Evolutionary conservation across 1,140 invertebrate genomes (phyloP).

Genomic region (Mamestra configurata): DNA sequence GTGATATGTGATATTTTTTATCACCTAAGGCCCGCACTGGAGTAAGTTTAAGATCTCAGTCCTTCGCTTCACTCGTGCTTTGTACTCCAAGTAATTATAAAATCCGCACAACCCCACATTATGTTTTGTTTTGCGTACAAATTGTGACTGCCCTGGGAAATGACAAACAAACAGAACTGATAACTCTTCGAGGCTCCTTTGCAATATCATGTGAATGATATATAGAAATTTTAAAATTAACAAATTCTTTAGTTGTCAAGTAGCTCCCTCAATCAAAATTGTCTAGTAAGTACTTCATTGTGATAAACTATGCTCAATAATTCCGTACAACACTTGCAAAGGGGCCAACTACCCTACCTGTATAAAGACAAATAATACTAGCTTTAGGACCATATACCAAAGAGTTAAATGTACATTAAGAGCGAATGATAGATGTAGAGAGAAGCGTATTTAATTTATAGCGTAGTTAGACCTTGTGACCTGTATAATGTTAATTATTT

Average conservation of each 20-base stretch:
- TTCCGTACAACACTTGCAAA: constrained; percentile 65
- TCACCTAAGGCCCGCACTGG: constrained; percentile 68
- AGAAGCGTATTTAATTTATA: constrained; percentile 84
- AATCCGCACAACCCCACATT: constrained; percentile 36
- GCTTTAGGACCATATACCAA: constrained; percentile 87
- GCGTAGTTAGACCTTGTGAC: constrained; percentile 80
- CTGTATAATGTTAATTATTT: constrained; percentile 80
- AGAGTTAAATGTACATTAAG: constrained; percentile 86
- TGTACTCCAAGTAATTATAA: constrained; percentile 20
- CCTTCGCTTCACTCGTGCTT: constrained; percentile 47
- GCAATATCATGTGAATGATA: constrained; percentile 52
- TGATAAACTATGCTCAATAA: constrained; percentile 50
- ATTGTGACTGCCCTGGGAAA: constrained; percentile 25
- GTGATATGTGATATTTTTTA: constrained; percentile 81
- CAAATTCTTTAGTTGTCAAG: constrained; percentile 27
- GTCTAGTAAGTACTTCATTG: constrained; percentile 49
- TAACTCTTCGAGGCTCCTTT: constrained; percentile 56
- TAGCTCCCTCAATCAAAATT: constrained; percentile 46
- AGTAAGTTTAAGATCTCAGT: constrained; percentile 57
- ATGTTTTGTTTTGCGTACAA: constrained; percentile 44
- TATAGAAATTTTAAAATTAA: not conserved
- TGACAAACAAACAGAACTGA: constrained; percentile 41
- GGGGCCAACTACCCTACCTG: constrained; percentile 70
- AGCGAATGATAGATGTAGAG: constrained; percentile 76
- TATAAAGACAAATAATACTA: constrained; percentile 79